Percentiles rank a stretch among this genome's conserved stretches.
Evolutionary conservation across 2,113 vertebrate species (phyloP).

Genomic region (Bolborhynchus lineola): DNA sequence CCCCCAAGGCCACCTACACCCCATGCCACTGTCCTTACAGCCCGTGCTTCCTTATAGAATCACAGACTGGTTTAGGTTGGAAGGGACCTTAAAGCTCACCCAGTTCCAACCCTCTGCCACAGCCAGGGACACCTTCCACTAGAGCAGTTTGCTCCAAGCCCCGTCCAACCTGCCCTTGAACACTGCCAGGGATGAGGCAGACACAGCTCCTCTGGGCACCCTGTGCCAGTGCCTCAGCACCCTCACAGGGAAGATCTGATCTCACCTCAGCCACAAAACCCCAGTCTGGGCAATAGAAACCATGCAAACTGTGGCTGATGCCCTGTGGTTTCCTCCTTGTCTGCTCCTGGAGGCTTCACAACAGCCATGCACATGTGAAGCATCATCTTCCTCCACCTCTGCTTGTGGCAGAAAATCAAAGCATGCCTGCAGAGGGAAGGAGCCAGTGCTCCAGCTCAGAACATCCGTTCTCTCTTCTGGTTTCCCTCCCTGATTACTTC

Average conservation of each 20-base stretch:
- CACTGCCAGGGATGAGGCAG: not conserved
- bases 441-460: not conserved
- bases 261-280: no score
- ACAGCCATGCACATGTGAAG: fast-evolving
- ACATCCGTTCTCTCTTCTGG: not conserved
- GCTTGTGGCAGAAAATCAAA: not conserved
- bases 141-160: not conserved
- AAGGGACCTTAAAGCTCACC: not conserved
- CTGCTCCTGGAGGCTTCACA: not conserved
- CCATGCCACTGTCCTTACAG: not conserved
- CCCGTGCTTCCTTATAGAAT: not conserved
- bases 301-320: fast-evolving
- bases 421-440: not conserved
- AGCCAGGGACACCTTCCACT: not conserved
- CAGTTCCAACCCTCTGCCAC: not conserved
- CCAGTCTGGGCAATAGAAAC: not conserved
- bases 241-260: not conserved
- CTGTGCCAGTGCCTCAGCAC: not conserved
- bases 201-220: not conserved
- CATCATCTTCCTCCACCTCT: fast-evolving
- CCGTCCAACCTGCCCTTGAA: not conserved
- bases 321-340: not conserved
- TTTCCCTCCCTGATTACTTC: not conserved
- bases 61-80: not conserved
- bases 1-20: not conserved